Evolutionary conservation across 2,113 vertebrate genomes (phyloP).

Genomic region (Tamias sibiricus): DNA sequence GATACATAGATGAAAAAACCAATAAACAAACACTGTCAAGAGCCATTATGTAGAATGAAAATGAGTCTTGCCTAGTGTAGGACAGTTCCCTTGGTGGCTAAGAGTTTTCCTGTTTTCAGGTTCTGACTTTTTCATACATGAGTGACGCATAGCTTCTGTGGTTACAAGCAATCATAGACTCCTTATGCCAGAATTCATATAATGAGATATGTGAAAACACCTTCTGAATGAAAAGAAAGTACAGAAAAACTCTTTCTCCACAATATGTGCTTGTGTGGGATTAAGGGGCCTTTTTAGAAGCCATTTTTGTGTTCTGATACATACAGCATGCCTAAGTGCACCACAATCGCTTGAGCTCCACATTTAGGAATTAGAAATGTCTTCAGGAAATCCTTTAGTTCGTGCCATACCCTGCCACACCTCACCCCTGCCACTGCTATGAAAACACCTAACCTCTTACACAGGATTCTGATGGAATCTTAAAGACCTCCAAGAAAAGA

Average conservation of each 20-base stretch:
- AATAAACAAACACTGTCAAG: conserved; percentile 38
- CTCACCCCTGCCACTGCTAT: background rate
- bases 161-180: conserved; percentile 51
- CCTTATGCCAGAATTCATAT: conserved; percentile 17
- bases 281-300: conserved; percentile 18
- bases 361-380: conserved; percentile 38
- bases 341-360: background rate
- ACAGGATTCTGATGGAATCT: background rate
- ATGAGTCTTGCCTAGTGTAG: background rate
- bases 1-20: conserved; percentile 24
- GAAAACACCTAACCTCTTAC: background rate
- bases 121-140: conserved; percentile 56
- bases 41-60: conserved; percentile 2
- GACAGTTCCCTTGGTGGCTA: background rate
- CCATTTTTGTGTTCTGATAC: conserved; percentile 10
- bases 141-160: conserved; percentile 18
- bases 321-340: background rate
- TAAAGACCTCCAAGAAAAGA: conserved; percentile 23
- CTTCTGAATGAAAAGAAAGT: conserved; percentile 36
- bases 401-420: background rate
- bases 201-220: conserved; percentile 32
- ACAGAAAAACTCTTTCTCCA: background rate
- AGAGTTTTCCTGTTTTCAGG: conserved; percentile 28
- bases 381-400: conserved; percentile 26
- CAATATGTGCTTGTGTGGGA: background rate